Evolutionary conservation across 2,113 vertebrate genomes (phyloP).

Genomic region (Monopterus albus): DNA sequence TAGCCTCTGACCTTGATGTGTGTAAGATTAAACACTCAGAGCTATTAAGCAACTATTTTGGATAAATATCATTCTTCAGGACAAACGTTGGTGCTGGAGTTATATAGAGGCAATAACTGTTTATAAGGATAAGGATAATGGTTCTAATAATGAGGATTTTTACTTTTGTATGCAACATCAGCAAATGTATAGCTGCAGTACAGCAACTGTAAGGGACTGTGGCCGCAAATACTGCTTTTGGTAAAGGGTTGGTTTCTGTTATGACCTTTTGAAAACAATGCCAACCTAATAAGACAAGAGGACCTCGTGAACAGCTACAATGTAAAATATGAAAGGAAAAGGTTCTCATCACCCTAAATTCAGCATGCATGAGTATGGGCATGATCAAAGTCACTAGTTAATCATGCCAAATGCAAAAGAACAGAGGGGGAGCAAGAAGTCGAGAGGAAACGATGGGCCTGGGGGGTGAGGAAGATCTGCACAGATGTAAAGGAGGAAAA

Average conservation of each 20-base stretch:
- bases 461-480: not conserved
- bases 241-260: conserved; percentile 3
- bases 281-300: conserved; percentile 38
- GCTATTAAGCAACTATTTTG: too few species aligned
- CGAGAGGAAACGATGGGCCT: conserved; percentile 10
- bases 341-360: conserved; percentile 57
- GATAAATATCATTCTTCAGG: too few species aligned
- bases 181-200: too few species aligned
- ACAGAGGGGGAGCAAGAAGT: conserved; percentile 41
- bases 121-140: too few species aligned
- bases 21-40: not conserved
- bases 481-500: too few species aligned
- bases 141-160: too few species aligned
- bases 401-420: conserved; percentile 69
- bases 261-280: conserved; percentile 16
- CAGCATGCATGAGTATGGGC: conserved; percentile 26
- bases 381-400: conserved; percentile 73
- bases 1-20: not conserved
- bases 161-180: too few species aligned
- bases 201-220: too few species aligned
- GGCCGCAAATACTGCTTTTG: too few species aligned
- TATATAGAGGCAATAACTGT: too few species aligned
- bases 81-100: too few species aligned
- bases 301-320: conserved; percentile 28
- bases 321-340: conserved; percentile 41